Percentiles rank a stretch among this genome's conserved stretches.
These are phyloP conservation scores for Dorcus hopei DNA, from an alignment of 2,888 invertebrate species.

Conservation along the genomic window DNA sequence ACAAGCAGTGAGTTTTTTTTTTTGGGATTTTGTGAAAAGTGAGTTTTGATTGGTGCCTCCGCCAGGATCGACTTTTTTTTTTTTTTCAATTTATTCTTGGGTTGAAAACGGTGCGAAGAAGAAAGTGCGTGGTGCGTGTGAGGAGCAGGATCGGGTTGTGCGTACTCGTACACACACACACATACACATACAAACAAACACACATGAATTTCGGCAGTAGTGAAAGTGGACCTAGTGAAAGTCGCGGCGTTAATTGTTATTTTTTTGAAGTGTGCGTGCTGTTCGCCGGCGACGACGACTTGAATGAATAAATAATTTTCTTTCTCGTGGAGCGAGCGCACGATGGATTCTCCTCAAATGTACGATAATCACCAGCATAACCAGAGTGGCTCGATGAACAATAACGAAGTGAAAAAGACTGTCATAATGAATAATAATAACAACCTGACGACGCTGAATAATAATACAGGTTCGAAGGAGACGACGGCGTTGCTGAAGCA, in stretches of 20 bases:
- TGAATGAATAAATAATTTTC: neutral
- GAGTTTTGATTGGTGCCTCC: too few species aligned
- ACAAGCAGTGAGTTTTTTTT: neutral
- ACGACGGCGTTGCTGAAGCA: conserved; percentile 61
- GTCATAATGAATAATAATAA: conserved; percentile 52
- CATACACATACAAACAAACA: neutral
- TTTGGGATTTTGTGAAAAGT: neutral
- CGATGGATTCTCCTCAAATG: conserved; percentile 84
- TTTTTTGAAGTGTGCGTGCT: conserved; percentile 8
- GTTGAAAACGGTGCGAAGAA: conserved; percentile 7
- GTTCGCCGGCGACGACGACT: neutral
- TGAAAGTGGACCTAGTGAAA: conserved; percentile 28
- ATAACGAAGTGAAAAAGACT: conserved; percentile 53
- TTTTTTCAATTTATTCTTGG: neutral
- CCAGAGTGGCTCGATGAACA: conserved; percentile 57
- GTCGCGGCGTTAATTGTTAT: conserved; percentile 8
- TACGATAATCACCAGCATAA: conserved; percentile 69
- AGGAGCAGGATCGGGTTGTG: conserved; percentile 4
- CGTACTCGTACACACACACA: neutral
- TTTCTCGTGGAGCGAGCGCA: neutral
- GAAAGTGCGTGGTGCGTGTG: conserved; percentile 36
- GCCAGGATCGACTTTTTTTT: conserved; percentile 8
- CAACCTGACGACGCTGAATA: conserved; percentile 50
- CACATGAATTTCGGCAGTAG: conserved; percentile 34
- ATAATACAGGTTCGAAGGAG: conserved; percentile 52